A percentile compares a stretch with the other conserved stretches of the same genome.
Evolutionary conservation across 1,140 invertebrate species (phyloP).

Genomic region (Melitaea cinxia): DNA sequence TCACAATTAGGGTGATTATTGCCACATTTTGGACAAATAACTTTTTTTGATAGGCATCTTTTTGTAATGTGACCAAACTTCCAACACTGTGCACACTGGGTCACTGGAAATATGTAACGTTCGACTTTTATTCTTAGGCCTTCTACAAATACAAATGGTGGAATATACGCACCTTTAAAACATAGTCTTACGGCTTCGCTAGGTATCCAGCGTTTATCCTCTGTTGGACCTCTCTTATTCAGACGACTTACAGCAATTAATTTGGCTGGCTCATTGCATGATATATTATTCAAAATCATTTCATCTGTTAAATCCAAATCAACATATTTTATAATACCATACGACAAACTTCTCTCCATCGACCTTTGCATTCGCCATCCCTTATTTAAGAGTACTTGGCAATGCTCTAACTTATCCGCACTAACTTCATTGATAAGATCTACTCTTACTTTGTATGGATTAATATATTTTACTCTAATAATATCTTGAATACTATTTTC

Average conservation of each 20-base stretch:
- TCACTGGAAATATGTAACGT: no score
- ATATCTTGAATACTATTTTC: conserved; percentile 27
- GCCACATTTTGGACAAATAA: conserved; percentile 24
- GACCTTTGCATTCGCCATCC: conserved; percentile 32
- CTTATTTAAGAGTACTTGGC: conserved; percentile 19
- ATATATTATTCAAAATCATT: conserved; percentile 17
- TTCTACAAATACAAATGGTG: no score
- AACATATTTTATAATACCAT: conserved; percentile 26
- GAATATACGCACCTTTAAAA: no score
- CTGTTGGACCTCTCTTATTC: background rate
- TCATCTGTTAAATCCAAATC: conserved; percentile 26
- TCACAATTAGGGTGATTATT: conserved; percentile 26
- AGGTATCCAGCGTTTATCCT: conserved; percentile 18
- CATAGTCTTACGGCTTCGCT: no score
- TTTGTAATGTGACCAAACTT: conserved; percentile 18
- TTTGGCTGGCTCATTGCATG: background rate
- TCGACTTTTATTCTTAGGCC: no score
- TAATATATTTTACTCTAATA: conserved; percentile 27
- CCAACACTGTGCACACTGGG: no score
- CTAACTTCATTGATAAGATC: background rate
- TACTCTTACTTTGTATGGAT: conserved; percentile 27
- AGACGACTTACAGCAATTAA: conserved; percentile 19
- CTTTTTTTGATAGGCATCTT: conserved; percentile 14
- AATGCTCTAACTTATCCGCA: conserved; percentile 6
- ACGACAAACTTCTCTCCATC: conserved; percentile 24